These are phyloP conservation scores for Zele albiditarsus DNA, from an alignment of 2,888 invertebrate species.

Conservation along the genomic window DNA sequence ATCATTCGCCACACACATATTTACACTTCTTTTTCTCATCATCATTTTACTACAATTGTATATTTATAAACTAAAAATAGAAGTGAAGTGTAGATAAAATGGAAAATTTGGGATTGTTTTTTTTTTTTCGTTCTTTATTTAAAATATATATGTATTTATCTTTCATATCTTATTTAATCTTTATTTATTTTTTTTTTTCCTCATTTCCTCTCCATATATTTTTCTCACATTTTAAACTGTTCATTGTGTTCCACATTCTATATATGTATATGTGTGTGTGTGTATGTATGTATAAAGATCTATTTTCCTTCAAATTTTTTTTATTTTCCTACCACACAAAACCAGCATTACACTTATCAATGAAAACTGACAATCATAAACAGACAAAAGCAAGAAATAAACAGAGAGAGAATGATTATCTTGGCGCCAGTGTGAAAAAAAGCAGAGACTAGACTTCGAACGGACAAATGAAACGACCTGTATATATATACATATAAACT, in stretches of 20 bases:
- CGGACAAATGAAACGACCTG: slow-evolving; percentile 20
- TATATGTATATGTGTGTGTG: background rate
- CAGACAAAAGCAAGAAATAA: background rate
- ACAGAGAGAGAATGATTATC: slow-evolving; percentile 34
- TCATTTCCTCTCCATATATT: too few species aligned
- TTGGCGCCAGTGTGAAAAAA: slow-evolving; percentile 39
- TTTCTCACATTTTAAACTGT: background rate
- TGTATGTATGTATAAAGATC: background rate
- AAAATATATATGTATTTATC: background rate
- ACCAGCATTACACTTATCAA: background rate
- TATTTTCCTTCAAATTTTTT: slow-evolving; percentile 11
- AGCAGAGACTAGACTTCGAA: slow-evolving; percentile 41
- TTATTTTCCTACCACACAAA: background rate
- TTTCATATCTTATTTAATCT: too few species aligned
- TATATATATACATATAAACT: background rate
- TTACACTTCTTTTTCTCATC: background rate
- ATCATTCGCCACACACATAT: background rate
- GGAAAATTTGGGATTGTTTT: too few species aligned
- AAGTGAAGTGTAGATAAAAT: too few species aligned
- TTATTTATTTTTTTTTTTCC: background rate
- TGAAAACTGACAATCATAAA: slow-evolving; percentile 22
- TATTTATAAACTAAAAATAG: too few species aligned
- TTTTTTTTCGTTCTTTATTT: too few species aligned
- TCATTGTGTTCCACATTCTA: background rate
- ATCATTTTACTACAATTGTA: background rate